Conservation (phyloP, 2,888 invertebrate species). For the Dolomedes plantarius region DNA sequence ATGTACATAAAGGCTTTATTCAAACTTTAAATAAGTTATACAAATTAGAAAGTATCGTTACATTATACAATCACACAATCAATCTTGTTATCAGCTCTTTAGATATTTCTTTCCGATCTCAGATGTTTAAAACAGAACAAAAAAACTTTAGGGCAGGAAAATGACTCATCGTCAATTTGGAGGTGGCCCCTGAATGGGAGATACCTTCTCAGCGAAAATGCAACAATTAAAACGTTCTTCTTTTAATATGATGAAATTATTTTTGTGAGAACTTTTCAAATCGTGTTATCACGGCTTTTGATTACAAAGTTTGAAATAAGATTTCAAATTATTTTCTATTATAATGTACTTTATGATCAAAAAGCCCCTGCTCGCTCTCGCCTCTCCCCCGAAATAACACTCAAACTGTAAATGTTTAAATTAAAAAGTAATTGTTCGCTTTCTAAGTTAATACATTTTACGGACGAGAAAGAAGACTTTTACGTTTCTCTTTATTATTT, state of each 20-base stretch:
- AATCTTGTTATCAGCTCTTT: too few species aligned
- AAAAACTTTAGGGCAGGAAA: too few species aligned
- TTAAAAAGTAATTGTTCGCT: slow-evolving; percentile 9
- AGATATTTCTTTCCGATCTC: too few species aligned
- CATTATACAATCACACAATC: too few species aligned
- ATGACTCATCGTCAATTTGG: slow-evolving; percentile 10
- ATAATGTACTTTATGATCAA: slow-evolving; percentile 3
- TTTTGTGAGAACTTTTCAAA: slow-evolving; percentile 44
- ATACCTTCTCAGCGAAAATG: neutral
- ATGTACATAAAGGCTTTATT: too few species aligned
- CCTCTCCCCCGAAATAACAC: neutral
- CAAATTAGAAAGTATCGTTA: too few species aligned
- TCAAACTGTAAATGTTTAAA: neutral
- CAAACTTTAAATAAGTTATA: too few species aligned
- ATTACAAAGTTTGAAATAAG: slow-evolving; percentile 59
- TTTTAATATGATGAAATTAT: slow-evolving; percentile 44
- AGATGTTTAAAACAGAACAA: too few species aligned
- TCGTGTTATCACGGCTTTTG: slow-evolving; percentile 53
- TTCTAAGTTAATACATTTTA: neutral
- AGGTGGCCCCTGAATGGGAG: neutral
- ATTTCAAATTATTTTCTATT: slow-evolving; percentile 42
- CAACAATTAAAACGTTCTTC: slow-evolving; percentile 50
- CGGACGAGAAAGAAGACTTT: neutral
- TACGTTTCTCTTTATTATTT: neutral
- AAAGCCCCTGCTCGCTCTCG: neutral